phyloP scores from a whole-genome alignment of 2,888 invertebrate genomes.

The Bhutanitis thaidina region DNA sequence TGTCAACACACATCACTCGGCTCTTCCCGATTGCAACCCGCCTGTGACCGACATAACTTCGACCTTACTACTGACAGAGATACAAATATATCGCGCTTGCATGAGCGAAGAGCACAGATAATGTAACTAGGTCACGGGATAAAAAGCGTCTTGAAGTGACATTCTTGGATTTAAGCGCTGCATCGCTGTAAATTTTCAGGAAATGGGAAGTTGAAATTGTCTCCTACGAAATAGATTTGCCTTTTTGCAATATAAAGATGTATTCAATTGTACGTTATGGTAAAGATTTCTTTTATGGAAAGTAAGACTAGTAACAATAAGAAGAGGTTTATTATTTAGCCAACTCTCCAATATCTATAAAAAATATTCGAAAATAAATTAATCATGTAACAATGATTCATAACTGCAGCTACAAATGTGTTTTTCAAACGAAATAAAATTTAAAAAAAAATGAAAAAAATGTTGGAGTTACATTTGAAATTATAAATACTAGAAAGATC shows the following conservation, averaged over 20 bases:
- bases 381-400: too few relatives aligned
- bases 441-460: too few relatives aligned
- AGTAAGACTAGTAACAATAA: too few relatives aligned
- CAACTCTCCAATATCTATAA: too few relatives aligned
- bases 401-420: too few relatives aligned
- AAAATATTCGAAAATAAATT: too few relatives aligned
- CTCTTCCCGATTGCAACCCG: slow-evolving; percentile 65
- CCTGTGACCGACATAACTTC: slow-evolving; percentile 71
- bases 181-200: slow-evolving; percentile 45
- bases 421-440: too few relatives aligned
- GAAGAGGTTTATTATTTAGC: too few relatives aligned
- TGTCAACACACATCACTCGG: slow-evolving; percentile 36
- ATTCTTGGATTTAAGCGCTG: slow-evolving; percentile 56
- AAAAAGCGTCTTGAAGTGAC: slow-evolving; percentile 54
- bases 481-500: too few relatives aligned
- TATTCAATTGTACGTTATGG: slow-evolving; percentile 39
- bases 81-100: slow-evolving; percentile 25
- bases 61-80: slow-evolving; percentile 65
- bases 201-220: slow-evolving; percentile 49
- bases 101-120: slow-evolving; percentile 37
- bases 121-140: slow-evolving; percentile 74
- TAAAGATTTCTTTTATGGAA: neutral
- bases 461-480: too few relatives aligned
- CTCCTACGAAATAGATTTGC: slow-evolving; percentile 54
- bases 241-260: slow-evolving; percentile 34